These are phyloP conservation scores for Alligator sinensis DNA, from an alignment of 2,113 vertebrate species.

Conservation along the genomic window DNA sequence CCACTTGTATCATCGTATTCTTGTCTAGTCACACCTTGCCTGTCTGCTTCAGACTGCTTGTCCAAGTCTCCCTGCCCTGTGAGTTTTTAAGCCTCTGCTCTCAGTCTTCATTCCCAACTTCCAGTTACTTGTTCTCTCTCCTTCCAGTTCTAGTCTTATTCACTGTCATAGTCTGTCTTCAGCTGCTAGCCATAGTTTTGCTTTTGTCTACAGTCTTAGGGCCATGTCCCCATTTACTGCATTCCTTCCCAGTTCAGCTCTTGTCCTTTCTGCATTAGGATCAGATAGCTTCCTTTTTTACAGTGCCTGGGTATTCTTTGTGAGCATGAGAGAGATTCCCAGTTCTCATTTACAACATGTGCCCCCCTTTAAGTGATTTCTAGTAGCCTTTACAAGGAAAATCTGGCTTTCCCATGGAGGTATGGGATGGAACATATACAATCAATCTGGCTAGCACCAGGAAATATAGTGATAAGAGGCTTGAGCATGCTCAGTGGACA, in stretches of 20 bases:
- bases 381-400: not conserved
- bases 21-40: no score
- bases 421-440: not conserved
- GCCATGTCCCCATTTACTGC: not conserved
- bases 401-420: not conserved
- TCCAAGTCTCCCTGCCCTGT: not conserved
- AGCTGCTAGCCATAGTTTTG: no score
- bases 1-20: no score
- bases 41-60: not conserved
- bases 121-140: not conserved
- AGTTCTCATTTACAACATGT: no score
- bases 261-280: not conserved
- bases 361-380: no score
- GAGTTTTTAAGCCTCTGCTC: not conserved
- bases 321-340: not conserved
- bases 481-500: not conserved
- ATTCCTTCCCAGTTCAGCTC: not conserved
- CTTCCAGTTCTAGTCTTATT: not conserved
- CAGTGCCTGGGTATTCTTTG: not conserved
- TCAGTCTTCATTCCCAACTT: not conserved
- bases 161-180: no score
- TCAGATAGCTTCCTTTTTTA: not conserved
- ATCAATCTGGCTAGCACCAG: not conserved
- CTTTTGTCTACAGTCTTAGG: no score
- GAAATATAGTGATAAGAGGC: not conserved